Conservation (phyloP, 2,113 vertebrate genomes). For the Merops nubicus region DNA sequence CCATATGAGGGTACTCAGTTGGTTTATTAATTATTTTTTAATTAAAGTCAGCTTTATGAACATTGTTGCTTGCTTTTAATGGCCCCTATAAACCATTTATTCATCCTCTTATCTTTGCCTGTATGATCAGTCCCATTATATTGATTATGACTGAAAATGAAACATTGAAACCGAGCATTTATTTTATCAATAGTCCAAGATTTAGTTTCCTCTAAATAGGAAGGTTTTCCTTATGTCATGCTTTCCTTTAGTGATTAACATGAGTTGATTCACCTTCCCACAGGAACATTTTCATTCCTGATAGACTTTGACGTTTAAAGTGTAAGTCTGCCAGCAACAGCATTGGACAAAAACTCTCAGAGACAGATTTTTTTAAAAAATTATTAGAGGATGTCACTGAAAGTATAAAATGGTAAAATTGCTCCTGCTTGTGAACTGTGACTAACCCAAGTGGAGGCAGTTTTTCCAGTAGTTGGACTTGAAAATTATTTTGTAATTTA, state of each 20-base stretch:
- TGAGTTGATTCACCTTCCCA: conserved; percentile 33
- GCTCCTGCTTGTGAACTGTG: conserved; percentile 30
- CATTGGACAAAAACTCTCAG: conserved; percentile 3
- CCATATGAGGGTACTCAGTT: neutral
- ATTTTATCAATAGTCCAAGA: neutral
- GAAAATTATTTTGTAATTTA: conserved; percentile 74
- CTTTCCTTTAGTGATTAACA: neutral
- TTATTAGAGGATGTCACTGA: neutral
- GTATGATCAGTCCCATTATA: neutral
- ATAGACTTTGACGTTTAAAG: conserved; percentile 38
- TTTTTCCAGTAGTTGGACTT: conserved; percentile 45
- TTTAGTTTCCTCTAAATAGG: neutral
- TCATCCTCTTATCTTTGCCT: neutral
- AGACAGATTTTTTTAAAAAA: neutral
- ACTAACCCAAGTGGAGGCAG: conserved; percentile 29
- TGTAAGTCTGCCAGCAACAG: neutral
- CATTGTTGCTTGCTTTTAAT: neutral
- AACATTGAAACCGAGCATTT: neutral
- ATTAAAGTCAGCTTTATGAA: neutral
- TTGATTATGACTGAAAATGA: neutral
- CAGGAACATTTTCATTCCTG: conserved; percentile 14
- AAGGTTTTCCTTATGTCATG: neutral
- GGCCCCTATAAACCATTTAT: neutral
- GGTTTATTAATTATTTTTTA: neutral
- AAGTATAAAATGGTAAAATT: conserved; percentile 43